Percentiles rank a stretch among this genome's conserved stretches.
Conservation (phyloP, 2,888 invertebrate species). For the Eudasyphora cyanicolor region DNA sequence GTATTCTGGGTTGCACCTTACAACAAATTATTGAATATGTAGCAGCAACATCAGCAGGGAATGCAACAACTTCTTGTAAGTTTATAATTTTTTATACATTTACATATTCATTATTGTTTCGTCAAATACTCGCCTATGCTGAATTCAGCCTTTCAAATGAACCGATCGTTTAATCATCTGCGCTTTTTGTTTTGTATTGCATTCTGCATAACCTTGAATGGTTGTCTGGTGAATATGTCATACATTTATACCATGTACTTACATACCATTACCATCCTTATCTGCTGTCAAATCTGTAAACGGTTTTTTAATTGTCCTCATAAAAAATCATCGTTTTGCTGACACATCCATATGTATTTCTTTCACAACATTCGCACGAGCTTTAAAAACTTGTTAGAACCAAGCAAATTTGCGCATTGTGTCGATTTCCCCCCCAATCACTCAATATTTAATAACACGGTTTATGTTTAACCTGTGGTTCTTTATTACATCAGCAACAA, state of each 20-base stretch:
- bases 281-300: conserved; percentile 64
- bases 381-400: not conserved
- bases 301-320: conserved; percentile 39
- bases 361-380: not conserved
- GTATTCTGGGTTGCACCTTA: conserved; percentile 53
- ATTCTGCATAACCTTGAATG: conserved; percentile 31
- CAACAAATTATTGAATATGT: conserved; percentile 40
- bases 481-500: conserved; percentile 85
- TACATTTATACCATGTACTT: conserved; percentile 35
- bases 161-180: conserved; percentile 33
- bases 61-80: conserved; percentile 96
- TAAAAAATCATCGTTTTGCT: conserved; percentile 27
- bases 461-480: not conserved
- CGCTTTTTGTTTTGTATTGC: conserved; percentile 28
- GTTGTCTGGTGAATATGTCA: conserved; percentile 37
- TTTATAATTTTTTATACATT: conserved; percentile 73
- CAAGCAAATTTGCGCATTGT: conserved; percentile 2
- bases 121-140: conserved; percentile 8
- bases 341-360: too few relatives aligned
- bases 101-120: conserved; percentile 55
- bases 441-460: not conserved
- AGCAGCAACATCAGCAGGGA: conserved; percentile 94
- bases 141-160: conserved; percentile 25
- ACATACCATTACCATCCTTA: conserved; percentile 49
- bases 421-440: not conserved